Conservation (phyloP, 1,140 invertebrate species). For the Galendromus occidentalis region DNA sequence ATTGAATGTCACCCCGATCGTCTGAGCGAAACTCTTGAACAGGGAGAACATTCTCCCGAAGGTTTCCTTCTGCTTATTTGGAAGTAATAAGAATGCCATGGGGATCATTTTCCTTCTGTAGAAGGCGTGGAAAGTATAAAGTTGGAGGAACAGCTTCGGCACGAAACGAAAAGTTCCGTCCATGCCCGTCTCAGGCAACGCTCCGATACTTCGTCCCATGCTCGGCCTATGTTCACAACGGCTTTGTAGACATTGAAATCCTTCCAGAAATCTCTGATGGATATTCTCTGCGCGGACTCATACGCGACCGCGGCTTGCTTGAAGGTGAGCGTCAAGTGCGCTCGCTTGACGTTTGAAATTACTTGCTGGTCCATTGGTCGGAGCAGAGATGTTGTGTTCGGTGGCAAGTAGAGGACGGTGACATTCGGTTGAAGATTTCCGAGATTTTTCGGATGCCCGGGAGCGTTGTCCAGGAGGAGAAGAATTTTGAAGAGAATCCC, state of each 20-base stretch:
- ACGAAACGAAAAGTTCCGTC: too few species aligned
- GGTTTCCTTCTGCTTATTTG: too few species aligned
- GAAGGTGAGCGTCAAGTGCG: slow-evolving; percentile 14
- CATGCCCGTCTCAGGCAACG: neutral
- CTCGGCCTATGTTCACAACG: neutral
- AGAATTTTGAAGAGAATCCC: slow-evolving; percentile 17
- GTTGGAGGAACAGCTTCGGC: slow-evolving; percentile 32
- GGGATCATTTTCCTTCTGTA: too few species aligned
- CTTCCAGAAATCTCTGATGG: neutral
- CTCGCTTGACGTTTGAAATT: slow-evolving; percentile 19
- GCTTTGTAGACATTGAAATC: slow-evolving; percentile 6
- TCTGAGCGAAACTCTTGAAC: too few species aligned
- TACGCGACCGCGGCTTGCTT: neutral
- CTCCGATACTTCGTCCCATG: neutral
- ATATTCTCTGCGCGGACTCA: neutral
- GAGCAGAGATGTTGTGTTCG: slow-evolving; percentile 17
- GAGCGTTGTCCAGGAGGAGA: slow-evolving; percentile 18
- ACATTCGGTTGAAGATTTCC: slow-evolving; percentile 16
- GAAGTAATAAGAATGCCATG: too few species aligned
- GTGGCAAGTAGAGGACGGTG: slow-evolving; percentile 16
- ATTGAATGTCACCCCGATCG: too few species aligned
- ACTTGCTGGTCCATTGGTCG: slow-evolving; percentile 20
- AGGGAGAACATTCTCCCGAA: too few species aligned
- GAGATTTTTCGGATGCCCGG: slow-evolving; percentile 14
- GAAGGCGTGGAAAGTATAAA: too few species aligned